Evolutionary conservation across 1,140 invertebrate genomes (phyloP).

Genomic region (Sitobion miscanthi): DNA sequence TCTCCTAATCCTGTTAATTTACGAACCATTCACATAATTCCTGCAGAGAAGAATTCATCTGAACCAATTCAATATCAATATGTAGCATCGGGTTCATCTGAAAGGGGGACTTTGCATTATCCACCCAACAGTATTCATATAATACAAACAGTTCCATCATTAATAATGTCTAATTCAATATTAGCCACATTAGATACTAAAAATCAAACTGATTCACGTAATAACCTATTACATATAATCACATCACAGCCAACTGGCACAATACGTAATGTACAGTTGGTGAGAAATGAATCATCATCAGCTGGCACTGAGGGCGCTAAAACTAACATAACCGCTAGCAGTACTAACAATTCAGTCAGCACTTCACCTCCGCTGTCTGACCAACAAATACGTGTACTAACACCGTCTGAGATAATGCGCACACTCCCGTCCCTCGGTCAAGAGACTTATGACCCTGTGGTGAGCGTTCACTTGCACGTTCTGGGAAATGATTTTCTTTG

Average conservation of each 20-base stretch:
- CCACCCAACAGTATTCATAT: constrained; percentile 60
- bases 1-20: constrained; percentile 56
- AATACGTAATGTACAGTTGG: constrained; percentile 55
- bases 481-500: constrained; percentile 56
- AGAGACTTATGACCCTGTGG: constrained; percentile 75
- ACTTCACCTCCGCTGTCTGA: constrained; percentile 64
- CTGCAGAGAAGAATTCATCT: constrained; percentile 46
- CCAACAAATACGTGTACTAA: constrained; percentile 83
- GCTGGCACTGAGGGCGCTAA: constrained; percentile 60
- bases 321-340: constrained; percentile 63
- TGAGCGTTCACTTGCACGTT: constrained; percentile 61
- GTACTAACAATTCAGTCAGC: constrained; percentile 57
- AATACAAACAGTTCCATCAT: constrained; percentile 59
- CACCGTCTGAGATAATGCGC: constrained; percentile 85
- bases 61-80: constrained; percentile 59
- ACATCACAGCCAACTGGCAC: constrained; percentile 57
- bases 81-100: constrained; percentile 53
- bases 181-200: constrained; percentile 59
- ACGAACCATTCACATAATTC: constrained; percentile 55
- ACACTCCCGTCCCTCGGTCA: constrained; percentile 80
- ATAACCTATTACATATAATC: constrained; percentile 57
- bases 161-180: constrained; percentile 60
- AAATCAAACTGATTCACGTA: constrained; percentile 57
- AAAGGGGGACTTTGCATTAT: constrained; percentile 60
- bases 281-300: constrained; percentile 56